Conservation (phyloP, 2,797 vertebrate species). For the Chelonia mydas region DNA sequence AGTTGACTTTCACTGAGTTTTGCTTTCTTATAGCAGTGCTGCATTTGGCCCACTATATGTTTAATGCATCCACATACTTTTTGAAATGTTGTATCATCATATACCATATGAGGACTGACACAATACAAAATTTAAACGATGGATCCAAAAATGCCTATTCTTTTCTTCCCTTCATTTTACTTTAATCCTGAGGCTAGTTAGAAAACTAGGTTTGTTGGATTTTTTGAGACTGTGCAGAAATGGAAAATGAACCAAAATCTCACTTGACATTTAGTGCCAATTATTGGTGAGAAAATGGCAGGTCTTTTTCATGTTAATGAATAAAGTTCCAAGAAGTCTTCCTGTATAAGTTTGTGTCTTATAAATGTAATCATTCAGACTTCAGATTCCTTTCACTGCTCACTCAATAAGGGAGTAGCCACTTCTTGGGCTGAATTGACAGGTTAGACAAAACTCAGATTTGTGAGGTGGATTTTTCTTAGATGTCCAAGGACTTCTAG, state of each 20-base stretch:
- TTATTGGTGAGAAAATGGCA: slow-evolving; percentile 42
- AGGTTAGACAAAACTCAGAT: slow-evolving; percentile 11
- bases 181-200: neutral
- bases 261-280: slow-evolving; percentile 23
- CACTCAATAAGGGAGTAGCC: neutral
- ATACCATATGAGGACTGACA: neutral
- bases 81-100: neutral
- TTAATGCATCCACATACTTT: neutral
- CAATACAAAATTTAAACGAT: neutral
- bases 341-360: slow-evolving; percentile 20
- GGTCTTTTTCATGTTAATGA: slow-evolving; percentile 30
- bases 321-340: slow-evolving; percentile 40
- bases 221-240: neutral
- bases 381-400: slow-evolving; percentile 31
- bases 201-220: neutral
- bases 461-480: neutral
- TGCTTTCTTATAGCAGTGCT: neutral
- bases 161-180: neutral
- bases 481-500: neutral
- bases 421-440: neutral
- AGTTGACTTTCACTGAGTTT: neutral
- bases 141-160: neutral
- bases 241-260: slow-evolving; percentile 4
- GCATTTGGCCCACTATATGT: neutral
- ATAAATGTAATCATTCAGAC: slow-evolving; percentile 22